phyloP scores from a whole-genome alignment of 2,888 invertebrate species.

The Pseudeuparius sepicola region DNA sequence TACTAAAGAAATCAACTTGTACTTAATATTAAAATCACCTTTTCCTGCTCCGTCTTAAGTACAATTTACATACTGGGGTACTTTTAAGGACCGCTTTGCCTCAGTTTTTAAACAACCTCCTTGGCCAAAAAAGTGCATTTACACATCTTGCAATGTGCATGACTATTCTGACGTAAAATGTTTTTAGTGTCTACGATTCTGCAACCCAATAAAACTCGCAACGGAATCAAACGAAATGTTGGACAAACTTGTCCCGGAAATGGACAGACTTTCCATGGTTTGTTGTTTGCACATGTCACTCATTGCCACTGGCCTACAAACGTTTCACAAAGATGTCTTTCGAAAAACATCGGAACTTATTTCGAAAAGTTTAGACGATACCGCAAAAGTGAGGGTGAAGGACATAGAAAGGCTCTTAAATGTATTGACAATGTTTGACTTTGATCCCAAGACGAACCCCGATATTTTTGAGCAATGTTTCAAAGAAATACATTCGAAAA shows the following conservation, averaged over 20 bases:
- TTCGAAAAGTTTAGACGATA: slow-evolving; percentile 37
- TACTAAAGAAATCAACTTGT: too few relatives aligned
- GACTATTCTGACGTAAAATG: slow-evolving; percentile 1
- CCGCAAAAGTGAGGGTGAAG: slow-evolving; percentile 48
- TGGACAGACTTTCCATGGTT: slow-evolving; percentile 49
- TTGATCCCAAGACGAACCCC: slow-evolving; percentile 41
- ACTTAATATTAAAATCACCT: too few relatives aligned
- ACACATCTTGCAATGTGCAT: not conserved
- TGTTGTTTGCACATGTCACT: slow-evolving; percentile 58
- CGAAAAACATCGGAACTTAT: slow-evolving; percentile 46
- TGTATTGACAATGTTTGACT: slow-evolving; percentile 52
- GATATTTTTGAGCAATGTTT: slow-evolving; percentile 39
- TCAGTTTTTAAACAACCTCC: too few relatives aligned
- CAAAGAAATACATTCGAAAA: slow-evolving; percentile 43
- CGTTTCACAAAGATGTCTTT: slow-evolving; percentile 40
- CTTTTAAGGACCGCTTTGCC: too few relatives aligned
- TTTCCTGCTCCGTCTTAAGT: too few relatives aligned
- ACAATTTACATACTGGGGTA: too few relatives aligned
- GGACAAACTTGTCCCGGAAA: slow-evolving; percentile 44
- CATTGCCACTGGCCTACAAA: slow-evolving; percentile 46
- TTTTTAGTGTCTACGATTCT: slow-evolving; percentile 46
- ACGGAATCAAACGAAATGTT: slow-evolving; percentile 43
- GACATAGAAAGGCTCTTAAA: slow-evolving; percentile 64
- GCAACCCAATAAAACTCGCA: slow-evolving; percentile 40
- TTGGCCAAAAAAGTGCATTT: not conserved